phyloP scores from a whole-genome alignment of 2,888 invertebrate genomes.

The Mimachlamys varia region DNA sequence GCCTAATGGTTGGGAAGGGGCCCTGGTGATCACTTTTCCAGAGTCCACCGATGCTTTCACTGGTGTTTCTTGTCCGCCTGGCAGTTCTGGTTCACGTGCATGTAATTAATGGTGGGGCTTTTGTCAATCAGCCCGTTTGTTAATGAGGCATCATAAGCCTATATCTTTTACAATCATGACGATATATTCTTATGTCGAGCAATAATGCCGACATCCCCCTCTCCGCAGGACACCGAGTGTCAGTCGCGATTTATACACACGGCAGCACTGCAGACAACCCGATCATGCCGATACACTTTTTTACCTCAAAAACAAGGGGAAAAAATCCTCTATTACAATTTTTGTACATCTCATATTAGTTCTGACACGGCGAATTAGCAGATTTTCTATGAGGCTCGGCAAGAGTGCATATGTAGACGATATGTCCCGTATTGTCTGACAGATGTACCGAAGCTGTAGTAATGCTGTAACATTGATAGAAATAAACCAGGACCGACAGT shows the following conservation, averaged over 20 bases:
- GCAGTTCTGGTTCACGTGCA: constrained; percentile 25
- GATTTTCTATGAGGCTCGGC: constrained; percentile 31
- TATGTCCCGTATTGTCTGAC: background rate
- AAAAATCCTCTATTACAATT: constrained; percentile 34
- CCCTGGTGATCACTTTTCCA: background rate
- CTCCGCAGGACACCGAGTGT: background rate
- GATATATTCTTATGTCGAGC: constrained; percentile 32
- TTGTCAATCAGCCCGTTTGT: constrained; percentile 2
- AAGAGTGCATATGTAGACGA: constrained; percentile 8
- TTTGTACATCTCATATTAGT: constrained; percentile 34
- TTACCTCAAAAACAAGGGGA: background rate
- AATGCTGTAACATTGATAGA: background rate
- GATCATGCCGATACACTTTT: constrained; percentile 26
- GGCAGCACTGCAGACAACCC: constrained; percentile 1
- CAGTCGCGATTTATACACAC: constrained; percentile 23
- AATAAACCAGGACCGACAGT: background rate
- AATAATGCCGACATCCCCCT: constrained; percentile 13
- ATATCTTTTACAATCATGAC: constrained; percentile 36
- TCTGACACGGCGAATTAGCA: constrained; percentile 25
- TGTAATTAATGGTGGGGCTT: constrained; percentile 31
- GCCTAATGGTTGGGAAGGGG: background rate
- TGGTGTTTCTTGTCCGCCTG: background rate
- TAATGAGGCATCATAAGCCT: constrained; percentile 28
- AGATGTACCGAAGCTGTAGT: background rate
- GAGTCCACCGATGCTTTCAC: background rate